Evolutionary conservation across 2,113 vertebrate species (phyloP).

Genomic region (Todiramphus chloris): DNA sequence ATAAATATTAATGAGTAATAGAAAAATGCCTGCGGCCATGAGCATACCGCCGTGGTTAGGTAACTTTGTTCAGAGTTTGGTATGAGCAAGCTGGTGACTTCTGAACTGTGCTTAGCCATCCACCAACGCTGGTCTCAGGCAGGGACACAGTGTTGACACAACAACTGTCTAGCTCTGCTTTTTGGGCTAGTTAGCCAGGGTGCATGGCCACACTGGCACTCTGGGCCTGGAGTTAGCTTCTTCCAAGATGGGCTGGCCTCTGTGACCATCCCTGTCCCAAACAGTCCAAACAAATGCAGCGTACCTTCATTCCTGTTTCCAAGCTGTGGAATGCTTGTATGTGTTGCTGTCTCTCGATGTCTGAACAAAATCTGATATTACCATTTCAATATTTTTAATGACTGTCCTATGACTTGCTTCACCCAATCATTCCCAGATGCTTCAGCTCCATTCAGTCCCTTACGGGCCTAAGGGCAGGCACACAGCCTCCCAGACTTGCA

Average conservation of each 20-base stretch:
- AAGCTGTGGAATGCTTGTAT: not conserved
- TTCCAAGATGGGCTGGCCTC: not conserved
- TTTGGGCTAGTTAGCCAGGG: not conserved
- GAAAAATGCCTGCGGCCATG: not conserved
- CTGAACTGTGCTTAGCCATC: not conserved
- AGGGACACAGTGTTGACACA: not conserved
- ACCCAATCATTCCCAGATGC: not conserved
- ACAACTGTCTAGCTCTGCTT: not conserved
- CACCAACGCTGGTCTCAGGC: not conserved
- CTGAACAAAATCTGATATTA: not conserved
- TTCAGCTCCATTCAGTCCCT: not conserved
- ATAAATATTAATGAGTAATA: not conserved
- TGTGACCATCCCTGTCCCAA: not conserved
- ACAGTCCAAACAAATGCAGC: not conserved
- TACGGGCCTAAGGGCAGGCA: not conserved
- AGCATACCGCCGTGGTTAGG: not conserved
- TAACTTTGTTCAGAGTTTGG: not conserved
- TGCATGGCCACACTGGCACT: rapidly evolving
- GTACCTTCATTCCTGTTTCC: not conserved
- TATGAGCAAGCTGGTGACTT: not conserved
- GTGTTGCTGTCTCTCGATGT: not conserved
- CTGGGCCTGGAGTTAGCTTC: not conserved
- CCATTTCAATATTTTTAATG: not conserved
- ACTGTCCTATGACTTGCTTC: not conserved
- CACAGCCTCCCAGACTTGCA: not conserved